Evolutionary conservation across 2,797 vertebrate species (phyloP).

Genomic region (Fistularia tabacaria): DNA sequence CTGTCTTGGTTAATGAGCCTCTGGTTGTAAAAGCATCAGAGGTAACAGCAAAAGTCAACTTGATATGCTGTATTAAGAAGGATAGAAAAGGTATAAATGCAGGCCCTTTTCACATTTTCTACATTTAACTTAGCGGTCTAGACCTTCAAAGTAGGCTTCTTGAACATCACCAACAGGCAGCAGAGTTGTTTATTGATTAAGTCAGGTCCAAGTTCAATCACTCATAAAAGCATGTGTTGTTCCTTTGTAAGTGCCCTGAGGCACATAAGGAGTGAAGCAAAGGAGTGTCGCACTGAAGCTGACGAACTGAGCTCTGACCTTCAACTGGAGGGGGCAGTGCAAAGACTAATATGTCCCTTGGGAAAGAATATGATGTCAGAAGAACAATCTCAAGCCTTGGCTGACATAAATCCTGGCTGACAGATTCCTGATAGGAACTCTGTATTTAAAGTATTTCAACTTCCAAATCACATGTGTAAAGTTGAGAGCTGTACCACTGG

Average conservation of each 20-base stretch:
- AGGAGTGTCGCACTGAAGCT: conserved; percentile 14
- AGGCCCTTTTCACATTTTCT: not conserved
- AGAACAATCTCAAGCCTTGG: conserved; percentile 33
- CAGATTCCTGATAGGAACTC: conserved; percentile 10
- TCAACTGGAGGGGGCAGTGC: conserved; percentile 25
- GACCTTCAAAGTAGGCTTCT: not conserved
- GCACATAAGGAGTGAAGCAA: conserved; percentile 25
- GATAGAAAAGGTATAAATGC: not conserved
- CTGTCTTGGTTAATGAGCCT: conserved; percentile 36
- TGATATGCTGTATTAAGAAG: not conserved
- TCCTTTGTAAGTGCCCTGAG: conserved; percentile 34
- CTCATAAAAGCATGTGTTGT: conserved; percentile 35
- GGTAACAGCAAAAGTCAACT: conserved; percentile 6
- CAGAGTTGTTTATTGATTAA: conserved; percentile 30
- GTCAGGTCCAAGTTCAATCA: conserved; percentile 38
- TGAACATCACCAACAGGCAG: conserved; percentile 28
- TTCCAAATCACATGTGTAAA: no score
- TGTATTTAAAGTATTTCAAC: conserved; percentile 3
- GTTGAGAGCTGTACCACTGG: no score
- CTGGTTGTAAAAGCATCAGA: conserved; percentile 26
- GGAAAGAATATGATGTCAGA: conserved; percentile 36
- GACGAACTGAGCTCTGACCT: conserved; percentile 38
- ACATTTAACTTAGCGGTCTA: not conserved
- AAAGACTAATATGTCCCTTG: conserved; percentile 38
- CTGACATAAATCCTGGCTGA: conserved; percentile 15